Evolutionary conservation across 1,140 invertebrate genomes (phyloP).

Genomic region (Euglossa dilemma): DNA sequence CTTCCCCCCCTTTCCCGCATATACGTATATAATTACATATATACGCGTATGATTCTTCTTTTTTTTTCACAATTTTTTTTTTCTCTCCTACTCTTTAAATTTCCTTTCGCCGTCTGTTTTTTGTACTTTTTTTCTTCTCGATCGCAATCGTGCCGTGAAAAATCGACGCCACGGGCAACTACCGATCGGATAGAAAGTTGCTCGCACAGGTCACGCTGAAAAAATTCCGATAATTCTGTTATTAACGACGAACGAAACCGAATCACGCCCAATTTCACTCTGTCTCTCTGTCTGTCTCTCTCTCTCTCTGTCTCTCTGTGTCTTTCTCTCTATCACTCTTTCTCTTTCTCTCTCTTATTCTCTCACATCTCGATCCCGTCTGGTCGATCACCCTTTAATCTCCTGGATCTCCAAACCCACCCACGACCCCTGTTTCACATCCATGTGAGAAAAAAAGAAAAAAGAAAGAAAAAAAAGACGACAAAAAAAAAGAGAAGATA

Average conservation of each 20-base stretch:
- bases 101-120: background rate
- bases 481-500: conserved; percentile 42
- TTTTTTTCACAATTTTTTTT: conserved; percentile 12
- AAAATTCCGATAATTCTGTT: conserved; percentile 41
- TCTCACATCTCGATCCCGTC: conserved; percentile 40
- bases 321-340: background rate
- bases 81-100: background rate
- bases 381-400: conserved; percentile 33
- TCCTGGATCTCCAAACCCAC: conserved; percentile 21
- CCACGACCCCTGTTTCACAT: conserved; percentile 32
- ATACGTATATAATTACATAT: too few species aligned
- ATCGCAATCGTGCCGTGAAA: conserved; percentile 49
- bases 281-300: conserved; percentile 46
- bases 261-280: conserved; percentile 49
- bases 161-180: conserved; percentile 31
- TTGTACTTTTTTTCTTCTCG: conserved; percentile 22
- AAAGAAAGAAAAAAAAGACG: conserved; percentile 17
- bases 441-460: conserved; percentile 31
- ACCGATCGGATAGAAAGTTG: conserved; percentile 45
- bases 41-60: background rate
- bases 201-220: conserved; percentile 42
- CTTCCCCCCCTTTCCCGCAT: too few species aligned
- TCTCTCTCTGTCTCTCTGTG: conserved; percentile 23
- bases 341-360: conserved; percentile 33
- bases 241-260: conserved; percentile 55